A percentile compares a stretch with the other conserved stretches of the same genome.
phyloP scores from a whole-genome alignment of 2,888 invertebrate species.

The Rapana venosa region DNA sequence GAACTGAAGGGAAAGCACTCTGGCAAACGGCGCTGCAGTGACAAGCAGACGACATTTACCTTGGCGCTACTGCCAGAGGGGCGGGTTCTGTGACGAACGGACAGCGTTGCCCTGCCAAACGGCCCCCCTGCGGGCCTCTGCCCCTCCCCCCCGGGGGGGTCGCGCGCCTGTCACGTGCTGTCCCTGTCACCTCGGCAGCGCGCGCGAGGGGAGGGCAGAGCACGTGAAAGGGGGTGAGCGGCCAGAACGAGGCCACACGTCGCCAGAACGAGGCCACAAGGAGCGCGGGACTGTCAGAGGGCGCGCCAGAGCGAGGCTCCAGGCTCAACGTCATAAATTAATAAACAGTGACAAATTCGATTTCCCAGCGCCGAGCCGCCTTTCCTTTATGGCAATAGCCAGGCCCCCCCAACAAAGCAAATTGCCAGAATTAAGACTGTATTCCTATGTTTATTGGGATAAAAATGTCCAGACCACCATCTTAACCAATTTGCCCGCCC shows the following conservation, averaged over 20 bases:
- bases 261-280: conserved; percentile 39
- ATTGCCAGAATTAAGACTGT: conserved; percentile 46
- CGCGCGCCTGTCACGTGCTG: conserved; percentile 30
- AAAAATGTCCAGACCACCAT: conserved; percentile 42
- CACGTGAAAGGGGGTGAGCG: conserved; percentile 10
- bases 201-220: conserved; percentile 15
- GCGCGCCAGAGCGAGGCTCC: conserved; percentile 38
- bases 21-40: neutral
- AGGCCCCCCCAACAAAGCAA: conserved; percentile 45
- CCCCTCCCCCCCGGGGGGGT: conserved; percentile 19
- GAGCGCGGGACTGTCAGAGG: conserved; percentile 38
- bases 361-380: conserved; percentile 34
- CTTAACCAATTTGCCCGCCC: conserved; percentile 31
- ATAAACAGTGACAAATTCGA: conserved; percentile 42
- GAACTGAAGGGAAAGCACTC: neutral
- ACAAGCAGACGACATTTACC: conserved; percentile 16
- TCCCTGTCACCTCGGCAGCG: conserved; percentile 16
- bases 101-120: neutral
- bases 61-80: conserved; percentile 18
- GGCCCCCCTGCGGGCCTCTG: conserved; percentile 5
- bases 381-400: conserved; percentile 34
- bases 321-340: conserved; percentile 43
- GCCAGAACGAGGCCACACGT: conserved; percentile 37
- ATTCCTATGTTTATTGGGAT: conserved; percentile 44
- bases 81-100: neutral